Percentiles rank a stretch among this genome's conserved stretches.
phyloP scores from a whole-genome alignment of 2,888 invertebrate species.

The Napeogenes sylphis region DNA sequence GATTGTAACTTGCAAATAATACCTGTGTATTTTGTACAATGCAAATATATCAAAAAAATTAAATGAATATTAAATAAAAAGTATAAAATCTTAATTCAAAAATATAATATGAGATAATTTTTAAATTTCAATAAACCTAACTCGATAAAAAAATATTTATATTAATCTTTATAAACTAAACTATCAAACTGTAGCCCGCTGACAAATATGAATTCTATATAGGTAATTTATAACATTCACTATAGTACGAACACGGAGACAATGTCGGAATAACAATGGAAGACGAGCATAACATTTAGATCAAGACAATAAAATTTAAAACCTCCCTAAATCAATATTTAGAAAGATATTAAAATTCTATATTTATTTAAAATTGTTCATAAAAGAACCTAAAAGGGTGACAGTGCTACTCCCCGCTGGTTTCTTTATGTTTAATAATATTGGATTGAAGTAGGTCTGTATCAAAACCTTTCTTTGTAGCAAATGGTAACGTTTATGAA shows the following conservation, averaged over 20 bases:
- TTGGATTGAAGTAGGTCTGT: slow-evolving; percentile 64
- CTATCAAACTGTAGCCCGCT: too few relatives aligned
- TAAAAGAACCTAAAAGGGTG: slow-evolving; percentile 63
- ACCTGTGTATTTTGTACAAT: too few relatives aligned
- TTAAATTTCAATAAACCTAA: too few relatives aligned
- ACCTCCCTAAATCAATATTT: slow-evolving; percentile 33
- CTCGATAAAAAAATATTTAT: too few relatives aligned
- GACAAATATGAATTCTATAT: too few relatives aligned
- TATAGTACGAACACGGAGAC: neutral
- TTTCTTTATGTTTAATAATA: slow-evolving; percentile 72
- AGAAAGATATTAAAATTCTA: slow-evolving; percentile 30
- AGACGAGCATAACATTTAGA: slow-evolving; percentile 29
- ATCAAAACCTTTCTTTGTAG: slow-evolving; percentile 66
- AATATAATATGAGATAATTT: too few relatives aligned
- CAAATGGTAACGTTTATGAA: slow-evolving; percentile 72
- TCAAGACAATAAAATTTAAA: slow-evolving; percentile 32
- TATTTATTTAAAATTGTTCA: slow-evolving; percentile 46
- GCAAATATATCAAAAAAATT: too few relatives aligned
- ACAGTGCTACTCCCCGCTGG: slow-evolving; percentile 69
- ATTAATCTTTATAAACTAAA: too few relatives aligned
- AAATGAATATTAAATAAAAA: too few relatives aligned
- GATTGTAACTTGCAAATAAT: too few relatives aligned
- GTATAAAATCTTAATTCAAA: too few relatives aligned
- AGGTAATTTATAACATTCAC: neutral
- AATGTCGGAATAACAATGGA: slow-evolving; percentile 31